These are phyloP conservation scores for Falcaria lacertinaria DNA, from an alignment of 2,888 invertebrate genomes.

Conservation along the genomic window DNA sequence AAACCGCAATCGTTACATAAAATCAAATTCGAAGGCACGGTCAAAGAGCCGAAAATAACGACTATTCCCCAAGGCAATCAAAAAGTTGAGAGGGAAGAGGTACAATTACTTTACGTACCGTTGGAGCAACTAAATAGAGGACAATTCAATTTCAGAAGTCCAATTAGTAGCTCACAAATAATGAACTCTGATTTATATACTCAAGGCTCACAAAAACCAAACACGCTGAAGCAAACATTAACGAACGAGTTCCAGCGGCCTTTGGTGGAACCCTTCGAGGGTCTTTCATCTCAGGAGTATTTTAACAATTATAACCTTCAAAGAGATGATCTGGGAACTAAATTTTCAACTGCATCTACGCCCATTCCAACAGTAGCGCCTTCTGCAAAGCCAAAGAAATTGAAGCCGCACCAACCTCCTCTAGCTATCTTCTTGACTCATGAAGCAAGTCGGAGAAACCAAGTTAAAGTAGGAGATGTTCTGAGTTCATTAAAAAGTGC, in stretches of 20 bases:
- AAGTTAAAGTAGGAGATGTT: conserved; percentile 84
- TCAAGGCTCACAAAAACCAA: conserved; percentile 41
- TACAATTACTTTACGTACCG: conserved; percentile 90
- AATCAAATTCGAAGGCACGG: conserved; percentile 55
- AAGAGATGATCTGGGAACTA: conserved; percentile 53
- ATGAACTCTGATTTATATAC: conserved; percentile 53
- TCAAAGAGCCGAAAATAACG: conserved; percentile 44
- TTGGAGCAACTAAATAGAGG: conserved; percentile 84
- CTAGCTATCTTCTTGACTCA: conserved; percentile 88
- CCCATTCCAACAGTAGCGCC: conserved; percentile 63
- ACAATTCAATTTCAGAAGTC: conserved; percentile 60
- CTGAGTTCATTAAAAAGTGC: conserved; percentile 84
- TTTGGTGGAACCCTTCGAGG: conserved; percentile 37
- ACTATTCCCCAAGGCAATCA: conserved; percentile 33
- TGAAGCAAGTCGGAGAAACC: conserved; percentile 60
- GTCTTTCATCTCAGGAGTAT: conserved; percentile 44
- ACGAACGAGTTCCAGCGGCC: conserved; percentile 46
- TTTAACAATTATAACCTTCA: conserved; percentile 56
- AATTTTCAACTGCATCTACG: conserved; percentile 55
- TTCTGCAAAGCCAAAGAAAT: conserved; percentile 75
- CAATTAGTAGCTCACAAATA: conserved; percentile 40
- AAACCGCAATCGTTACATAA: conserved; percentile 62
- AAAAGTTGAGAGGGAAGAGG: conserved; percentile 80
- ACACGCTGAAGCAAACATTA: conserved; percentile 39
- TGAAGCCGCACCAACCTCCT: conserved; percentile 91